Conservation (phyloP, 1,140 invertebrate genomes). For the Portunus trituberculatus region DNA sequence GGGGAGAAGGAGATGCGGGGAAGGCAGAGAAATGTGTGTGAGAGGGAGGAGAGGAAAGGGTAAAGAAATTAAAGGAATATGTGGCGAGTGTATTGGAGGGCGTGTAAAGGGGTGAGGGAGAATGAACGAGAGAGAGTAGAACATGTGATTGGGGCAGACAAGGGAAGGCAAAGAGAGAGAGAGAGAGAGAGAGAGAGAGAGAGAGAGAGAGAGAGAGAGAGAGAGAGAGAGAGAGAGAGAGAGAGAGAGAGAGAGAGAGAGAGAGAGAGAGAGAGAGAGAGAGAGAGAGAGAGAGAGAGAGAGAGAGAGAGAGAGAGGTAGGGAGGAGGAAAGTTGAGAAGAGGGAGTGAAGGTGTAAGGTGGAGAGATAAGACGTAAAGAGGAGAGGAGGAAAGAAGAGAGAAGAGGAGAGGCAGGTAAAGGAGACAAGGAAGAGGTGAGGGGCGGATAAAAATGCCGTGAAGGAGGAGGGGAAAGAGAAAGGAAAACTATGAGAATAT, state of each 20-base stretch:
- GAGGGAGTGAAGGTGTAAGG: not conserved
- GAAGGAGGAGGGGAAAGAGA: not conserved
- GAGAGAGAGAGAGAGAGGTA: not conserved
- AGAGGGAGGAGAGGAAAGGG: not conserved
- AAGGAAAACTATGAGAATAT: not conserved
- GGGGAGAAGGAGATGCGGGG: not conserved
- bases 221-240: constrained; percentile 18
- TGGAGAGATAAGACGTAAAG: not conserved
- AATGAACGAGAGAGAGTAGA: too few species aligned
- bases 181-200: constrained; percentile 11
- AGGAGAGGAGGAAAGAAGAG: not conserved
- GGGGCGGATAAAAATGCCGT: not conserved
- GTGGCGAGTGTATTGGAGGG: too few species aligned
- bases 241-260: not conserved
- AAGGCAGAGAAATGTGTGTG: not conserved
- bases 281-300: not conserved
- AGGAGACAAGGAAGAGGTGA: not conserved
- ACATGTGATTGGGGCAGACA: not conserved
- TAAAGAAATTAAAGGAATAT: too few species aligned
- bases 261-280: not conserved
- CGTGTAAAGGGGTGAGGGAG: too few species aligned
- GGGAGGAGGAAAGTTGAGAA: not conserved
- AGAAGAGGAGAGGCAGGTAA: not conserved
- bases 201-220: not conserved
- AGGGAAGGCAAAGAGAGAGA: not conserved